These are phyloP conservation scores for Chelon labrosus DNA, from an alignment of 2,797 vertebrate genomes.

Conservation along the genomic window DNA sequence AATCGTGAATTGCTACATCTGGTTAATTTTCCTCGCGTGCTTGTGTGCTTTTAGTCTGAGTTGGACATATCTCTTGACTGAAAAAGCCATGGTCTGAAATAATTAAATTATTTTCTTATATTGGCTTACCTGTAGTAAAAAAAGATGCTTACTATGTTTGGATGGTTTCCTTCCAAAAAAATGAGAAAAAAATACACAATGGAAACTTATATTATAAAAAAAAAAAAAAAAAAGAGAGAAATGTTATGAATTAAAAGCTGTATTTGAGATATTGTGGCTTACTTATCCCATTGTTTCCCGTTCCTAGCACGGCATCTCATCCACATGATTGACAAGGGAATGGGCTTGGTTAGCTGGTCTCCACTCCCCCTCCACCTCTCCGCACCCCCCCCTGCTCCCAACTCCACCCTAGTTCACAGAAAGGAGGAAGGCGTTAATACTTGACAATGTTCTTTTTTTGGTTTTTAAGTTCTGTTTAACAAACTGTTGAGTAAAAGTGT, in stretches of 20 bases:
- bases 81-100: constrained; percentile 80
- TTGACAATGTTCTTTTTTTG: constrained; percentile 85
- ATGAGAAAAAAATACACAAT: constrained; percentile 55
- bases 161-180: constrained; percentile 81
- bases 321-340: constrained; percentile 87
- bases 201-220: constrained; percentile 56
- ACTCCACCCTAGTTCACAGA: constrained; percentile 70
- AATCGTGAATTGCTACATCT: constrained; percentile 86
- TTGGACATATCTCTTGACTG: constrained; percentile 83
- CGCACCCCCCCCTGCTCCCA: constrained; percentile 53
- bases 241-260: constrained; percentile 80
- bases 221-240: constrained; percentile 64
- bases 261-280: constrained; percentile 90
- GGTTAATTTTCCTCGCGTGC: constrained; percentile 83
- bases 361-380: constrained; percentile 64
- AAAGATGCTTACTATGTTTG: constrained; percentile 85
- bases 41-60: constrained; percentile 94
- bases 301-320: constrained; percentile 85
- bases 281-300: constrained; percentile 87
- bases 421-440: constrained; percentile 85
- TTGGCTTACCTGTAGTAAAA: constrained; percentile 85
- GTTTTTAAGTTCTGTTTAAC: constrained; percentile 88
- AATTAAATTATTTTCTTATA: constrained; percentile 85
- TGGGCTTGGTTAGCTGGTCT: constrained; percentile 85
- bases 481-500: constrained; percentile 93